These are phyloP conservation scores for Aix galericulata DNA, from an alignment of 2,113 vertebrate genomes.

Conservation along the genomic window DNA sequence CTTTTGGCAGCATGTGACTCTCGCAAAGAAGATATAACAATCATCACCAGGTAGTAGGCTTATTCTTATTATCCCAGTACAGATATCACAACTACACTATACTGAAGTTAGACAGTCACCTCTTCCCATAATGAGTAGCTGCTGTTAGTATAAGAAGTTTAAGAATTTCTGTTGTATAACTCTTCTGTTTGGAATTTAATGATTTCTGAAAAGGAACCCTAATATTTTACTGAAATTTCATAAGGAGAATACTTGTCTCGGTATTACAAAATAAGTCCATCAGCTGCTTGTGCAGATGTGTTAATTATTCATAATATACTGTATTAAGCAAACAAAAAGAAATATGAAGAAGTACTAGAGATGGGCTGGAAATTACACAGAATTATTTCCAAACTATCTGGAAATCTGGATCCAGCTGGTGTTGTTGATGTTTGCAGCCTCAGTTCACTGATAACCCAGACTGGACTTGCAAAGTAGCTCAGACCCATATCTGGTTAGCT, in stretches of 20 bases:
- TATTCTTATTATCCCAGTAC: background rate
- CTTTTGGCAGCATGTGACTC: background rate
- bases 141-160: background rate
- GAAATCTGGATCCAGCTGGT: background rate
- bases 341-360: background rate
- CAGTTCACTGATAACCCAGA: background rate
- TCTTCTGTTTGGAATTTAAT: background rate
- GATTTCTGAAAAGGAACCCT: background rate
- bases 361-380: background rate
- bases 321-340: background rate
- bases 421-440: background rate
- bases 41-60: background rate
- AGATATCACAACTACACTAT: background rate
- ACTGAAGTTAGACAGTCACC: background rate
- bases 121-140: background rate
- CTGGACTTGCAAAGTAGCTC: background rate
- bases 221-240: background rate
- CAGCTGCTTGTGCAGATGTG: background rate
- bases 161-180: background rate
- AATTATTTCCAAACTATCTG: background rate
- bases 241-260: background rate
- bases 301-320: background rate
- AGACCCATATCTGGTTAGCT: background rate
- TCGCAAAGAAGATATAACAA: background rate
- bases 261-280: background rate